Evolutionary conservation across 1,140 invertebrate genomes (phyloP).

Genomic region (Scaptomyza graminum): DNA sequence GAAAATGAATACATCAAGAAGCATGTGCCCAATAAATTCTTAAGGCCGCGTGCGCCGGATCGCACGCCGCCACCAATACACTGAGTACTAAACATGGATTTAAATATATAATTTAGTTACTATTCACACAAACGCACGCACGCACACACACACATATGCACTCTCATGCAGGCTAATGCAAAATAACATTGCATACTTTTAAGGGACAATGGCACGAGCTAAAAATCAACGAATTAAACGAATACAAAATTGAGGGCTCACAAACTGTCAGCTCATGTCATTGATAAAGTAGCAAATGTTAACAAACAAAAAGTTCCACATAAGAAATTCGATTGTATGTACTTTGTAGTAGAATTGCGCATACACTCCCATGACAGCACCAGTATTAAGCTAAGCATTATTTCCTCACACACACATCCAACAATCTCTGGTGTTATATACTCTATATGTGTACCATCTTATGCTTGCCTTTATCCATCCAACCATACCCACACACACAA

Average conservation of each 20-base stretch:
- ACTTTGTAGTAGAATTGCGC: slow-evolving; percentile 29
- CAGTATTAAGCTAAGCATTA: slow-evolving; percentile 56
- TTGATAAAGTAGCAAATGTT: slow-evolving; percentile 15
- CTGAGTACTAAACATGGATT: slow-evolving; percentile 40
- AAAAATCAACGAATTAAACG: not conserved
- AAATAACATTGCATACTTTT: slow-evolving; percentile 57
- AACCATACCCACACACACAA: too few relatives aligned
- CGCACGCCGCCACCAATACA: slow-evolving; percentile 82
- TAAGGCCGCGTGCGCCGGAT: slow-evolving; percentile 72
- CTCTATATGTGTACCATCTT: slow-evolving; percentile 16
- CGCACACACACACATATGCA: slow-evolving; percentile 16
- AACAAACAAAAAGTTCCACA: slow-evolving; percentile 28
- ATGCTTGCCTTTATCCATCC: slow-evolving; percentile 17
- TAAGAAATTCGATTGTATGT: slow-evolving; percentile 19
- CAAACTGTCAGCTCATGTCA: slow-evolving; percentile 8
- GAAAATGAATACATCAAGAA: slow-evolving; percentile 74
- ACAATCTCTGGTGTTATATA: slow-evolving; percentile 33
- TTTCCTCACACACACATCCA: slow-evolving; percentile 3
- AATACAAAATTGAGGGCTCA: too few relatives aligned
- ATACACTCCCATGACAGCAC: slow-evolving; percentile 49
- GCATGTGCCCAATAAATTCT: slow-evolving; percentile 75
- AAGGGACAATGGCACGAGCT: slow-evolving; percentile 29
- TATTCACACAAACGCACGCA: slow-evolving; percentile 31
- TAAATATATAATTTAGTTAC: slow-evolving; percentile 58
- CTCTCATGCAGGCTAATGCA: slow-evolving; percentile 31